Evolutionary conservation across 2,113 vertebrate genomes (phyloP), one percentile per base, ranked within the genome.

Genomic region (Scomber scombrus): DNA sequence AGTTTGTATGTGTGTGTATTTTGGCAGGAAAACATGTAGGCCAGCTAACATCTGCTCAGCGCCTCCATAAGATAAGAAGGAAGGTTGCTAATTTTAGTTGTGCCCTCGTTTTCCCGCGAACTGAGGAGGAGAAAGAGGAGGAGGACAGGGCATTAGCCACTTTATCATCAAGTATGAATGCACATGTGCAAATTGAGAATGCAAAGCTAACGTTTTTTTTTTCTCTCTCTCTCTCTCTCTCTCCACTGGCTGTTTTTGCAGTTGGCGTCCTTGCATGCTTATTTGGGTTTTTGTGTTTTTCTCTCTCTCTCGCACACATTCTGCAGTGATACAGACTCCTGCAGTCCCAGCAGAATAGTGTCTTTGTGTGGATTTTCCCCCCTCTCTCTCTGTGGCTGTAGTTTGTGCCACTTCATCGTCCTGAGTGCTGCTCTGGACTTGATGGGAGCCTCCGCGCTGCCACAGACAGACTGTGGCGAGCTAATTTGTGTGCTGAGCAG

Each of bases 71-170:
- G 71, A 88, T 82, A 76, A 82, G 67, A 81, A 85, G 63, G 18
- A 67, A 77, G 23, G 23, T 26, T n/a, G 69, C 84, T 89, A 87
- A 88, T 86, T 91, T 90, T 89, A 87, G 86, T 75, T 76, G 7
- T 80, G 79, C 23, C 86, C 84, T 86, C 26, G 0, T 80, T 89
- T 84, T 78, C 65, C 63, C 75, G 18, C 34, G 26, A 58, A 55
- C 46, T 31, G 66, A 72, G 58, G 60, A 80, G 72, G 18, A 52
- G 71, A 67, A 65, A 26, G 66, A 72, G 58, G 60, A 80, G 72
- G 18, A 52, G 71, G 70, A 63, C 51, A 29, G 51, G 65, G 18
- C 62, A 45, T 81, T 45, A 60, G 47, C 52, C 34, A 40, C 67
- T 81, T 78, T 63, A 85, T 87, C 70, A 55, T 43, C 14, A 75